phyloP scores from a whole-genome alignment of 2,113 vertebrate species.

The Copsychus sechellarum region DNA sequence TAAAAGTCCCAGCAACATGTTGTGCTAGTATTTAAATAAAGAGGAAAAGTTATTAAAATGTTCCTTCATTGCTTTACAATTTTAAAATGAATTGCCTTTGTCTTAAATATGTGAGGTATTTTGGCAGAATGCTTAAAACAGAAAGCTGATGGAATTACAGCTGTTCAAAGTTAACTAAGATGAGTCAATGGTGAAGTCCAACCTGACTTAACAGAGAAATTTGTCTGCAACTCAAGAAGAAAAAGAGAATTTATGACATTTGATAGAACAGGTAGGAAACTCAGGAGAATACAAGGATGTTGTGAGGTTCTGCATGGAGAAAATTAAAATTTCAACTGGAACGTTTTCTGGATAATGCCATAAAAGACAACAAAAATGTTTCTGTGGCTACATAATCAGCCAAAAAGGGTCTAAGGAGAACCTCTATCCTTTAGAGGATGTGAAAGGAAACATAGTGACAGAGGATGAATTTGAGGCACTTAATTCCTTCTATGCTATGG shows the following conservation, averaged over 20 bases:
- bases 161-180: background rate
- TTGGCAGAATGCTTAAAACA: background rate
- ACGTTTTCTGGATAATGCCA: background rate
- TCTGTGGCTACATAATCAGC: background rate
- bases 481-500: background rate
- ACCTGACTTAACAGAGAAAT: background rate
- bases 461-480: background rate
- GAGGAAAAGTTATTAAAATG: slow-evolving; percentile 4
- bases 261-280: background rate
- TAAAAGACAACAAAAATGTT: background rate
- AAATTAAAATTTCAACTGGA: background rate
- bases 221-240: background rate
- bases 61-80: background rate
- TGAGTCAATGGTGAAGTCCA: background rate
- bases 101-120: background rate
- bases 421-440: background rate
- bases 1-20: slow-evolving; percentile 9
- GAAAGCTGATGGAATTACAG: background rate
- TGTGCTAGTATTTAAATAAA: slow-evolving; percentile 32
- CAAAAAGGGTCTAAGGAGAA: background rate
- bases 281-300: background rate
- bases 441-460: background rate
- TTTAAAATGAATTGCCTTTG: background rate
- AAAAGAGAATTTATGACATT: background rate
- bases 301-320: background rate